phyloP scores from a whole-genome alignment of 2,797 vertebrate genomes.

The Leptoclinus maculatus region DNA sequence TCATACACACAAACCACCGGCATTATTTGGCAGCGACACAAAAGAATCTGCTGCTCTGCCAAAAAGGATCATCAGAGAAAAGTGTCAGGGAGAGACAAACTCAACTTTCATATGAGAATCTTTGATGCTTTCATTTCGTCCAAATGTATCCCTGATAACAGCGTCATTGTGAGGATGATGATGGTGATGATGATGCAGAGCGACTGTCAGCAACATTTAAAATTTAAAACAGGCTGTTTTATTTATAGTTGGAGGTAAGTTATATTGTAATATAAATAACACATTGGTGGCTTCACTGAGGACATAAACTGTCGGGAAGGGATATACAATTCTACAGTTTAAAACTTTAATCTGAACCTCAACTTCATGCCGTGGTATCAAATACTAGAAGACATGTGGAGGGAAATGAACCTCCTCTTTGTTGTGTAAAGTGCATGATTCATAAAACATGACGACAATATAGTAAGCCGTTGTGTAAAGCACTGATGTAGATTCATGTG shows the following conservation, averaged over 20 bases:
- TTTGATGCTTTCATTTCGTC: slow-evolving; percentile 1
- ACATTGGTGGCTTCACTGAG: not conserved
- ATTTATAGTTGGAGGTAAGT: too few species aligned
- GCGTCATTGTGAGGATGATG: slow-evolving; percentile 38
- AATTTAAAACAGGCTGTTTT: not conserved
- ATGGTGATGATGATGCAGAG: slow-evolving; percentile 35
- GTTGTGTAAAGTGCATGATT: slow-evolving; percentile 24
- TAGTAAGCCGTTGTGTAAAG: slow-evolving; percentile 1
- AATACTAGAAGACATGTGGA: slow-evolving; percentile 12
- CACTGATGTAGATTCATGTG: not conserved
- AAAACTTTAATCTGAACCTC: not conserved
- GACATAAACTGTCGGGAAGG: not conserved
- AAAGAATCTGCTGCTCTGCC: slow-evolving; percentile 18
- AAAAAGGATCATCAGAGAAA: slow-evolving; percentile 21
- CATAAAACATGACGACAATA: slow-evolving; percentile 35
- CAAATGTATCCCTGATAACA: slow-evolving; percentile 20
- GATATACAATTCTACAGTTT: not conserved
- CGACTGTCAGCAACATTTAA: not conserved
- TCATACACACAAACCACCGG: slow-evolving; percentile 20
- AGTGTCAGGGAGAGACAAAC: slow-evolving; percentile 32
- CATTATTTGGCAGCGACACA: slow-evolving; percentile 12
- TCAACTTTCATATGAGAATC: not conserved
- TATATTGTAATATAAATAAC: not conserved
- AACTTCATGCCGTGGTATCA: not conserved
- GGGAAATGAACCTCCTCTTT: not conserved